These are phyloP conservation scores for Podarcis raffonei DNA, from an alignment of 2,113 vertebrate species.

Conservation along the genomic window DNA sequence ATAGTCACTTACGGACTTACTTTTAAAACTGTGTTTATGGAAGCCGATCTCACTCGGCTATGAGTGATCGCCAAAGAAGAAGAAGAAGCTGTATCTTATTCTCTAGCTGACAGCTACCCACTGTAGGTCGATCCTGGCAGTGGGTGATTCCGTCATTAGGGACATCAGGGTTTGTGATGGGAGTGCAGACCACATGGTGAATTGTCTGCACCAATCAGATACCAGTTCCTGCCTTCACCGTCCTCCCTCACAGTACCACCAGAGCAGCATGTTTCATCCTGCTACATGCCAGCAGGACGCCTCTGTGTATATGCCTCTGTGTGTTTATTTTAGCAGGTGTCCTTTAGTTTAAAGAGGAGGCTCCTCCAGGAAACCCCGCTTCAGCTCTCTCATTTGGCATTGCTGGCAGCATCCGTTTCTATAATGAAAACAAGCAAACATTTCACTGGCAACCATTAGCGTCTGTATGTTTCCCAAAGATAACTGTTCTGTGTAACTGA, in stretches of 20 bases:
- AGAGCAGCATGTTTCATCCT: not conserved
- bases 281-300: not conserved
- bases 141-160: too few relatives aligned
- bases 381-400: constrained; percentile 14
- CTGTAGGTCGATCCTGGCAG: too few relatives aligned
- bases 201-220: not conserved
- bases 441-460: constrained; percentile 47
- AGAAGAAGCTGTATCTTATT: too few relatives aligned
- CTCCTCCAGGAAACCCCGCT: constrained; percentile 36
- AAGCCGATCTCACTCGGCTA: too few relatives aligned
- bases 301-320: not conserved
- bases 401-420: constrained; percentile 23
- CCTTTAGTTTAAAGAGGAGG: not conserved
- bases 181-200: too few relatives aligned
- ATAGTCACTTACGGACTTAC: too few relatives aligned
- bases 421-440: constrained; percentile 48
- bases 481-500: constrained; percentile 38
- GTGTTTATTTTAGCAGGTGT: not conserved
- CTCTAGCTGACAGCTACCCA: too few relatives aligned
- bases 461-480: constrained; percentile 53
- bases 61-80: too few relatives aligned
- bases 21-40: too few relatives aligned
- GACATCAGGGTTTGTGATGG: too few relatives aligned
- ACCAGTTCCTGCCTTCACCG: not conserved
- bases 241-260: not conserved